Percentiles rank a stretch among this genome's conserved stretches.
These are phyloP conservation scores for Rhodophaea formosa DNA, from an alignment of 2,888 invertebrate genomes.

Conservation along the genomic window DNA sequence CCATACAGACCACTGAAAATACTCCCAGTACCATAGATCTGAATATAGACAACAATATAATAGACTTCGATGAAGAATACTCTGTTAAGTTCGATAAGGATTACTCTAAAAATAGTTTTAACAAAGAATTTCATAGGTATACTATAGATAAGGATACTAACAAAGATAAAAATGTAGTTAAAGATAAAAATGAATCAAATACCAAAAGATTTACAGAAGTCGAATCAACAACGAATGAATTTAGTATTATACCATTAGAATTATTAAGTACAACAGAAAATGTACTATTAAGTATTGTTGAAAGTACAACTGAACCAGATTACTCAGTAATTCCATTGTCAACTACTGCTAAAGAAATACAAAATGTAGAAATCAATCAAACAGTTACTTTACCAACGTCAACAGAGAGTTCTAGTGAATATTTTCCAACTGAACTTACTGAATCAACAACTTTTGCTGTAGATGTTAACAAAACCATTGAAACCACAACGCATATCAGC, in stretches of 20 bases:
- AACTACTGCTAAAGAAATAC: constrained; percentile 47
- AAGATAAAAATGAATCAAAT: constrained; percentile 29
- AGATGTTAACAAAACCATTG: not conserved
- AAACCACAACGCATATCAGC: not conserved
- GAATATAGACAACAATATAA: constrained; percentile 61
- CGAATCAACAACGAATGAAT: constrained; percentile 52
- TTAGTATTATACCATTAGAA: constrained; percentile 69
- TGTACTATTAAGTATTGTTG: constrained; percentile 47
- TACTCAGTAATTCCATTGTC: constrained; percentile 67
- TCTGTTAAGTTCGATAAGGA: constrained; percentile 61
- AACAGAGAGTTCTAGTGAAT: constrained; percentile 25
- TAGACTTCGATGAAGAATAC: constrained; percentile 69
- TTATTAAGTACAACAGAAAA: constrained; percentile 66
- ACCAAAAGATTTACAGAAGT: constrained; percentile 26
- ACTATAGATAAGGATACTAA: constrained; percentile 49
- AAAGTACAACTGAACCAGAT: constrained; percentile 62
- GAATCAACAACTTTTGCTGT: not conserved
- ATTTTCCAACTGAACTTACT: constrained; percentile 25
- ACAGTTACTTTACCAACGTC: constrained; percentile 57
- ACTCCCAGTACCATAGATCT: constrained; percentile 24
- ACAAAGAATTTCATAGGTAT: constrained; percentile 64
- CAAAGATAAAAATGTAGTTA: constrained; percentile 28
- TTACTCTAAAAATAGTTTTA: constrained; percentile 46
- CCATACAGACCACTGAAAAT: constrained; percentile 34
- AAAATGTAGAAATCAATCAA: constrained; percentile 49